These are phyloP conservation scores for Sus scrofa DNA, from an alignment of 2,113 vertebrate species.

Conservation along the genomic window T2T-Sscrofa CM000812.6:102726501-102727000, in stretches of 20 bases:
- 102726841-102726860: neutral
- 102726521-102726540: neutral
- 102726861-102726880: conserved; percentile 71
- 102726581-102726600: neutral
- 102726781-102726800: conserved; percentile 42
- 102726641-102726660: no score
- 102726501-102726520: neutral
- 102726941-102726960: conserved; percentile 52
- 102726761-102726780: conserved; percentile 20
- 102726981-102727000: neutral
- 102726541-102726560: neutral
- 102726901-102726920: conserved; percentile 61
- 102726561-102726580: neutral
- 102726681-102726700: neutral
- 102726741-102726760: neutral
- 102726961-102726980: neutral
- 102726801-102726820: conserved; percentile 24
- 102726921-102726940: conserved; percentile 69
- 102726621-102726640: neutral
- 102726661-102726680: neutral
- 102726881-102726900: conserved; percentile 50
- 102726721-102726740: neutral
- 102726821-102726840: conserved; percentile 73
- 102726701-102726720: neutral
- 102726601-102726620: no score